phyloP scores from a whole-genome alignment of 2,888 invertebrate species.

The Callinectes sapidus region DNA sequence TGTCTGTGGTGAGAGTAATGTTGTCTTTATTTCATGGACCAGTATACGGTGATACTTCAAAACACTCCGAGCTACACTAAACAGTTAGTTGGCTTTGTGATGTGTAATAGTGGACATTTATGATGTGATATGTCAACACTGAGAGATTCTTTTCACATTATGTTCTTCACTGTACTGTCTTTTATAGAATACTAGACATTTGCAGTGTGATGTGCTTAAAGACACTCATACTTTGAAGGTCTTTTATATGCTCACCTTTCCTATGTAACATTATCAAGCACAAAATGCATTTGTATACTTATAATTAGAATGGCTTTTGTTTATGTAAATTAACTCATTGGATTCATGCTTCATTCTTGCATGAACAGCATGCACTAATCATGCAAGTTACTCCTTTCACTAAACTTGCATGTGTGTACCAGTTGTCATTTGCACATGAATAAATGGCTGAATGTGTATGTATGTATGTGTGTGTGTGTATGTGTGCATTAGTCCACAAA shows the following conservation, averaged over 20 bases:
- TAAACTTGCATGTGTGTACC: constrained; percentile 1
- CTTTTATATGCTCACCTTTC: neutral
- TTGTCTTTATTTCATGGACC: neutral
- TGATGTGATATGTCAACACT: neutral
- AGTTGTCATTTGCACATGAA: neutral
- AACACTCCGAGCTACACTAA: neutral
- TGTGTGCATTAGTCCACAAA: neutral
- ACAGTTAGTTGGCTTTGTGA: neutral
- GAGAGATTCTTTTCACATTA: too few species aligned
- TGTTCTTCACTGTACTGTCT: neutral
- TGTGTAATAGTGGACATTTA: neutral
- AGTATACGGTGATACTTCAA: neutral
- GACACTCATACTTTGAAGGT: neutral
- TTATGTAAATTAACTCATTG: neutral
- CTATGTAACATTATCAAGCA: neutral
- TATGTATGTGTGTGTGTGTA: neutral
- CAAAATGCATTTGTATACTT: neutral
- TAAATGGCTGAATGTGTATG: neutral
- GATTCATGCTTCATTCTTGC: neutral
- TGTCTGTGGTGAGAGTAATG: neutral
- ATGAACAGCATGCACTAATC: neutral
- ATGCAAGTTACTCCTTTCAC: neutral
- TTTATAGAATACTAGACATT: neutral
- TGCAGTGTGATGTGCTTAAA: neutral
- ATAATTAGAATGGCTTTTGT: neutral